Base-by-base conservation (phyloP, 2,113 vertebrate genomes). In the Sula dactylatra region DNA sequence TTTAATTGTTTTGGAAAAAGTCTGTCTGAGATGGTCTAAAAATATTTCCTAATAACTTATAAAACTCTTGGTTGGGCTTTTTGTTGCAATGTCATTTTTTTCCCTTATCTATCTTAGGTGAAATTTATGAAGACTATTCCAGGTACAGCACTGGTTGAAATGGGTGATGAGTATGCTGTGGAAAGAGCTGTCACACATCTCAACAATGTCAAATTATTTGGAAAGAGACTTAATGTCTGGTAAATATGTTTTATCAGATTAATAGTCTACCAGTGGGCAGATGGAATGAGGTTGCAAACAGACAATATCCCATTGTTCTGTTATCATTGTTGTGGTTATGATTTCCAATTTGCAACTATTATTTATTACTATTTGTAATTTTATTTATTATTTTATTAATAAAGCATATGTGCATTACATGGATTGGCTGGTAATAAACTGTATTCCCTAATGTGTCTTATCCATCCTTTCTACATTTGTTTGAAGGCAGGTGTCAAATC, bases 111-210 rank as follows among this genome's bases (percentile, higher is more conserved):
- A 0, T 89, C 72, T 22, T 93, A 99, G 99, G 99, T 99, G 56
- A 99, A 99, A 97, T 99, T 99, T 92, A 99, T 99, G 99, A 99
- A 99, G 98, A 99, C 99, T 36, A 99, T 99, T 94, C 99, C 99
- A 6, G 99, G 99, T 38, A 99, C 99, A 1, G 99, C 99, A 16
- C 93, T 99, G 94, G 99, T 99, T 49, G 99, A 99, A 98, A 99
- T 99, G 99, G 99, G 99, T 25, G 99, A 99, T 87, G 99, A 99
- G 82, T 99, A 99, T 19, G 99, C 99, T 49, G 99, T 99, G 64
- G 99, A 99, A 98, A 97, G 99, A 98, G 99, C 99, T 45, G 99
- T 99, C 94, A 99, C 99, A 62, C 99, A 99, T 97, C 99, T 99
- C 81, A 99, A 99, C 98, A 99, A 99, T 69, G 99, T 99, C 97